These are phyloP conservation scores for Pseudopleuronectes americanus DNA, from an alignment of 2,797 vertebrate genomes.

Conservation along the genomic window DNA sequence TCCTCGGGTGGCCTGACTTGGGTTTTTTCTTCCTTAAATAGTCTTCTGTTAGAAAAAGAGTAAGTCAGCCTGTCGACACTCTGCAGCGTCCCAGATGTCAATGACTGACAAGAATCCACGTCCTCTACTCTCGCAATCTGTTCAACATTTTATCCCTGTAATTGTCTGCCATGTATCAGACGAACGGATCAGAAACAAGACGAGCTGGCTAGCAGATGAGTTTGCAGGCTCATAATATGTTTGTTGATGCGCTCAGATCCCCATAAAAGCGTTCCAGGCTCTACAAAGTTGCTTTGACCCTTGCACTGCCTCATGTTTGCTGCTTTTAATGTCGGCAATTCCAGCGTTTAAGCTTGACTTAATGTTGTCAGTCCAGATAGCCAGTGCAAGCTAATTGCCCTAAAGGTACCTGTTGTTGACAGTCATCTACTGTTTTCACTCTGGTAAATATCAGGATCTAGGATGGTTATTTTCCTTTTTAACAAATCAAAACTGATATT, in stretches of 20 bases:
- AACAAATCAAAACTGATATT: background rate
- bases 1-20: constrained; percentile 49
- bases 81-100: constrained; percentile 27
- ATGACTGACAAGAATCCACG: constrained; percentile 8
- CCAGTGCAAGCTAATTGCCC: constrained; percentile 63
- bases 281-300: constrained; percentile 53
- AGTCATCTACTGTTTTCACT: constrained; percentile 37
- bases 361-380: constrained; percentile 67
- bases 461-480: constrained; percentile 9
- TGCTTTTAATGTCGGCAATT: constrained; percentile 74
- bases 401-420: constrained; percentile 54
- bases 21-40: constrained; percentile 42
- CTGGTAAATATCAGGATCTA: constrained; percentile 22
- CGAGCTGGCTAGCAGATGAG: constrained; percentile 27
- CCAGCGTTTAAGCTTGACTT: constrained; percentile 68
- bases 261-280: constrained; percentile 56
- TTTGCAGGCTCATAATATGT: constrained; percentile 43
- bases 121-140: constrained; percentile 26
- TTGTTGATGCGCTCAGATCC: constrained; percentile 50
- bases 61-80: constrained; percentile 22
- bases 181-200: constrained; percentile 17
- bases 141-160: constrained; percentile 13
- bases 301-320: constrained; percentile 61
- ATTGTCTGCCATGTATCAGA: constrained; percentile 17
- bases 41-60: constrained; percentile 41